These are phyloP conservation scores for Riptortus pedestris DNA, from an alignment of 1,140 invertebrate genomes.

Conservation along the genomic window DNA sequence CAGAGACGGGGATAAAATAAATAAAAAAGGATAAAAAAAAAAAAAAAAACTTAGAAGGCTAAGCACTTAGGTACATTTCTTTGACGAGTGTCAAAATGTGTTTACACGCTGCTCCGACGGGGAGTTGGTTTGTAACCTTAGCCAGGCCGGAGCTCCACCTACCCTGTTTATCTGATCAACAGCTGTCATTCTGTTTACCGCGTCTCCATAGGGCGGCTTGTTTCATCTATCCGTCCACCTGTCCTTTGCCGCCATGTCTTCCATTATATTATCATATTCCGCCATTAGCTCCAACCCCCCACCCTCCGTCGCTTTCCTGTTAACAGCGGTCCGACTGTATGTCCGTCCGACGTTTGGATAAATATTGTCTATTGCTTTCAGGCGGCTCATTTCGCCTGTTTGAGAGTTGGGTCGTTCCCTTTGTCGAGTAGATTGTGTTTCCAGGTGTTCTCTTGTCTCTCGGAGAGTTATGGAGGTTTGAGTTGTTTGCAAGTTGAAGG, in stretches of 20 bases:
- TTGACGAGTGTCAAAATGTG: too few species aligned
- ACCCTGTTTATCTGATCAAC: constrained; percentile 2
- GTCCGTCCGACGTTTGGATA: background rate
- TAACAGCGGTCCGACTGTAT: background rate
- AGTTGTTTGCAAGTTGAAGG: too few species aligned
- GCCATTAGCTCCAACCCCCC: constrained; percentile 4
- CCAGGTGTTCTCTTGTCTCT: too few species aligned
- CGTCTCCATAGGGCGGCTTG: background rate
- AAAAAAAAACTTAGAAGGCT: too few species aligned
- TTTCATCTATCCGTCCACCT: constrained; percentile 8
- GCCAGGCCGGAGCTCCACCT: constrained; percentile 5
- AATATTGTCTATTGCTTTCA: background rate
- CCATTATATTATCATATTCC: constrained; percentile 15
- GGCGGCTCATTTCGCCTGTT: background rate
- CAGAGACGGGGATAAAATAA: too few species aligned
- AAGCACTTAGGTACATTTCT: too few species aligned
- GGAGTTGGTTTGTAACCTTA: background rate
- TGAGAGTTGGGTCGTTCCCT: too few species aligned
- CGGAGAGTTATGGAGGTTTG: too few species aligned
- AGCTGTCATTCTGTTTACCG: constrained; percentile 5
- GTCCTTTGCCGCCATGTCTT: background rate
- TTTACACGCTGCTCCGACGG: too few species aligned
- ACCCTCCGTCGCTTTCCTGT: background rate
- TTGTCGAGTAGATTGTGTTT: too few species aligned
- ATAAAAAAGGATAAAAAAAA: too few species aligned